Base-by-base conservation (phyloP, 2,797 vertebrate species). In the Sebastes itinus region DNA sequence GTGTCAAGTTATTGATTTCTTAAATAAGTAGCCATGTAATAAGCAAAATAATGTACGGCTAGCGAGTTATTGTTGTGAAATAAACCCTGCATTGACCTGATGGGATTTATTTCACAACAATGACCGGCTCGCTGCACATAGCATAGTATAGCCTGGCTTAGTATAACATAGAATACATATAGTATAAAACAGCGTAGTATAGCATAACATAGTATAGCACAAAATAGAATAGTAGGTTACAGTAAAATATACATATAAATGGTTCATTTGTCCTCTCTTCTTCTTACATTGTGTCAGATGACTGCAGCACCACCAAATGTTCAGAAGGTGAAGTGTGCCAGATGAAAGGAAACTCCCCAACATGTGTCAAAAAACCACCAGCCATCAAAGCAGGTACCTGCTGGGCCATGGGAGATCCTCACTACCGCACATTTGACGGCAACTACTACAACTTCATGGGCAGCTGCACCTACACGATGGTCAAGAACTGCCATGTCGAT, bases 361-460 rank as follows among this genome's bases (percentile, higher is more conserved):
- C 9, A 56, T 86, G 84, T 69, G 69, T 80, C 42, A 77, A 82
- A 69, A 80, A 77, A 42, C 0, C 46, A 20, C 5, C 71, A 1
- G 30, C 9, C 16, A 52, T 72, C 2, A 54, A 87, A 16, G n/a
- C 27, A 0, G 92, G 93, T 3, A 91, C 86, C 1, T 97, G 96
- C 86, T 94, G 92, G 74, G 92, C 87, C 0, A 92, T 92, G 76
- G 96, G 95, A 0, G 96, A 97, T 68, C 96, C 96, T 12, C 96
- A 97, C 63, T 97, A 96, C 69, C 92, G 78, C 60, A 97, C 96
- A 5, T 97, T 97, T 7, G 95, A 97, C 0, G 91, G 92, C 3
- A 83, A 64, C 1, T 89, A 86, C 55, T 97, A 94, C 0, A 94
- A 94, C 87, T 96, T 97, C 88, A 95, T 96, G 94, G 97, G 97